phyloP scores from a whole-genome alignment of 2,113 vertebrate species.

The Mungos mungo region DNA sequence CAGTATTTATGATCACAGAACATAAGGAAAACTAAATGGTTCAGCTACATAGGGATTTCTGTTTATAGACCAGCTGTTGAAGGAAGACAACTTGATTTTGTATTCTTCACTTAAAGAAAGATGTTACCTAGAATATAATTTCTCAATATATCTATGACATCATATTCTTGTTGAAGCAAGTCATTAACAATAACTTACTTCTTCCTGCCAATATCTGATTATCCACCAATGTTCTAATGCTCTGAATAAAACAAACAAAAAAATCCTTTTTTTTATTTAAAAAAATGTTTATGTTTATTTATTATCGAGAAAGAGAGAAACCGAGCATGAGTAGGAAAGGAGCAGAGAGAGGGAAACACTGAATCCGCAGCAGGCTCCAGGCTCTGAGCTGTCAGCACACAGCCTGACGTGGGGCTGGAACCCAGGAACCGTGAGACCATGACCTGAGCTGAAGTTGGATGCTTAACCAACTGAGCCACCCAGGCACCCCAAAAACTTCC shows the following conservation, averaged over 20 bases:
- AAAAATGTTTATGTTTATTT: too few relatives aligned
- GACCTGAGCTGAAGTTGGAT: too few relatives aligned
- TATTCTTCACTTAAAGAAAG: constrained; percentile 54
- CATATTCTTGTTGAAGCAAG: constrained; percentile 21
- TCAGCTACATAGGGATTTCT: constrained; percentile 53
- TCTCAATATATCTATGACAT: constrained; percentile 17
- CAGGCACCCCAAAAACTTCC: too few relatives aligned
- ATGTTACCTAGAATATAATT: constrained; percentile 52
- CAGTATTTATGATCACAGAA: constrained; percentile 60
- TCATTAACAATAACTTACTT: background rate
- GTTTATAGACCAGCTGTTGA: constrained; percentile 59
- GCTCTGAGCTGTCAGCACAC: too few relatives aligned
- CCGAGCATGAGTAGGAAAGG: too few relatives aligned
- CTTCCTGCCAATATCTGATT: background rate
- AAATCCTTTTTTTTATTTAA: background rate
- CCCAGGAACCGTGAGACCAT: too few relatives aligned
- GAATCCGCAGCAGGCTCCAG: too few relatives aligned
- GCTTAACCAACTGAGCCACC: too few relatives aligned
- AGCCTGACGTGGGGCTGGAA: too few relatives aligned
- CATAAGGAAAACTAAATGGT: constrained; percentile 61
- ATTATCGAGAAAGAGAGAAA: too few relatives aligned
- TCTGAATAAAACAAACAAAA: constrained; percentile 16
- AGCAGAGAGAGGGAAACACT: too few relatives aligned
- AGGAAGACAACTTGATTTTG: constrained; percentile 47
- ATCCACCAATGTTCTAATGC: background rate